Evolutionary conservation across 2,888 invertebrate genomes (phyloP).

Genomic region (Dusona sp.): DNA sequence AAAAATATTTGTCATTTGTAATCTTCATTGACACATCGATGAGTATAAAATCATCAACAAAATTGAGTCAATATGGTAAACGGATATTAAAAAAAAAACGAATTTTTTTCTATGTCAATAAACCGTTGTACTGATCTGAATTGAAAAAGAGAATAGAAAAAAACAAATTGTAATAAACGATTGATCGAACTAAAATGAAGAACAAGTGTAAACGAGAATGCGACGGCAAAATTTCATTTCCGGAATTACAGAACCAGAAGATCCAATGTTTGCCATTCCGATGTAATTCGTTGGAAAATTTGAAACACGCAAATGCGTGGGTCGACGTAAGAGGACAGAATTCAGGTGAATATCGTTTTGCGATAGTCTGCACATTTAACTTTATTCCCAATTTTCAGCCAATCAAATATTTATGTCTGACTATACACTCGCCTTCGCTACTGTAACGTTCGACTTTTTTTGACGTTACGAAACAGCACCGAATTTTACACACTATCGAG

Average conservation of each 20-base stretch:
- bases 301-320: background rate
- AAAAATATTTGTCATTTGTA: no score
- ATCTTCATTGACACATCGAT: no score
- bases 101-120: background rate
- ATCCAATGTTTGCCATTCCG: background rate
- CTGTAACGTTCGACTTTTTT: background rate
- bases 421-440: conserved; percentile 12
- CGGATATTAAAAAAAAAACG: background rate
- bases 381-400: background rate
- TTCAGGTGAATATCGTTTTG: conserved; percentile 9
- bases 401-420: conserved; percentile 14
- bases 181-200: background rate
- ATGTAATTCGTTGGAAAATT: conserved; percentile 10
- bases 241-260: background rate
- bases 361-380: background rate
- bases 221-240: background rate
- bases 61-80: no score
- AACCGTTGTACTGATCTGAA: background rate
- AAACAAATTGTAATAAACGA: background rate
- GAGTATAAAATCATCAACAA: no score
- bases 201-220: background rate
- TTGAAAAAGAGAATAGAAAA: background rate
- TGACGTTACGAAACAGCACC: background rate
- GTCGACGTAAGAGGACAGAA: background rate
- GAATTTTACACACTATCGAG: background rate